phyloP scores from a whole-genome alignment of 2,888 invertebrate genomes.

The Onthophagus sagittarius region DNA sequence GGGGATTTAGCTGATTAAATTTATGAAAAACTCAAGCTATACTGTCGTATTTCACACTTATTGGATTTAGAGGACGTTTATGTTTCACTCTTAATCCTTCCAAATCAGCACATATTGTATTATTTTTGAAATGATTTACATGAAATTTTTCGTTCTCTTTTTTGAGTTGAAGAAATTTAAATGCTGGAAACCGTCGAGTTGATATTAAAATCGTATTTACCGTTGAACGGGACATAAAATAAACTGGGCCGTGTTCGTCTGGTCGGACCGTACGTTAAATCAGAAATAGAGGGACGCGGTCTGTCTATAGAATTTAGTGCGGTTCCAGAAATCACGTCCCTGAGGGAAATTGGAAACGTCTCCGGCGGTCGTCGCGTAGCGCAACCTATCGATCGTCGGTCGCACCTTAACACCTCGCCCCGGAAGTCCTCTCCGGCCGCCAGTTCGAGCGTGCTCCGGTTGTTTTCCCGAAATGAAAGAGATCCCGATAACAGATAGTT shows the following conservation, averaged over 20 bases:
- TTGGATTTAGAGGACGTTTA: background rate
- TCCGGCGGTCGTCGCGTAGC: background rate
- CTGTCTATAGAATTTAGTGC: conserved; percentile 10
- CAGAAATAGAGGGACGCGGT: conserved; percentile 6
- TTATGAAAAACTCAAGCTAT: conserved; percentile 1
- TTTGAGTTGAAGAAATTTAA: too few species aligned
- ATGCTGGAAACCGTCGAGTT: background rate
- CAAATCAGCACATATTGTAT: background rate
- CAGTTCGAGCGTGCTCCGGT: background rate
- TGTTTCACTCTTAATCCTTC: background rate
- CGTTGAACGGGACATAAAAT: background rate
- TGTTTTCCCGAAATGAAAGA: conserved; percentile 15
- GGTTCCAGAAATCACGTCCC: conserved; percentile 9
- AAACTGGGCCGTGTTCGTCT: background rate
- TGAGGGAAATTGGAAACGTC: conserved; percentile 9
- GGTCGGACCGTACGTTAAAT: background rate
- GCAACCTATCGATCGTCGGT: conserved; percentile 3
- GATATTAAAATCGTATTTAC: background rate
- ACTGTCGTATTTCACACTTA: background rate
- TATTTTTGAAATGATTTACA: background rate
- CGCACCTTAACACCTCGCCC: conserved; percentile 2
- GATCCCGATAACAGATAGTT: conserved; percentile 20
- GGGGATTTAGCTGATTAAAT: conserved; percentile 6
- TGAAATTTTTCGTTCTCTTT: too few species aligned
- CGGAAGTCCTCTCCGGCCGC: background rate